Conservation (phyloP, 2,113 vertebrate genomes). For the Rhabdornis inornatus region DNA sequence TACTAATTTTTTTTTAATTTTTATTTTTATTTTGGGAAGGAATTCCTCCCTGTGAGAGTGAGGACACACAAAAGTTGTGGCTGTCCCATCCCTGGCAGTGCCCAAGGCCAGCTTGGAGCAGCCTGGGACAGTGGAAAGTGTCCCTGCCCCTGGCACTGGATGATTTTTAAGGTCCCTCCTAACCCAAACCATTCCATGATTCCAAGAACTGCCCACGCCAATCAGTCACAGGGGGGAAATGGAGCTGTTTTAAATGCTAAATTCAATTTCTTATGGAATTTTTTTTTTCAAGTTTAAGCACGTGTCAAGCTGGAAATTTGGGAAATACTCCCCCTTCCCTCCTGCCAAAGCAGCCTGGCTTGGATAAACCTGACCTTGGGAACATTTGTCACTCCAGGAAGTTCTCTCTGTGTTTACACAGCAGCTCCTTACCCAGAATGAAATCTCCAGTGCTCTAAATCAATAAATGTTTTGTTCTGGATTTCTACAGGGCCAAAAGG, state of each 20-base stretch:
- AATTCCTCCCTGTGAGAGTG: not conserved
- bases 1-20: no score
- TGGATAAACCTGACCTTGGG: not conserved
- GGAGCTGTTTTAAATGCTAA: not conserved
- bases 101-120: no score
- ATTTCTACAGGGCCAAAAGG: not conserved
- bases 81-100: no score
- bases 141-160: no score
- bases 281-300: not conserved
- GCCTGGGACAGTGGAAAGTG: no score
- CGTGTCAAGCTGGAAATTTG: not conserved
- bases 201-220: not conserved
- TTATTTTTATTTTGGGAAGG: not conserved
- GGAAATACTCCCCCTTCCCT: not conserved
- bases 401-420: constrained; percentile 34
- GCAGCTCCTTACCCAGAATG: not conserved
- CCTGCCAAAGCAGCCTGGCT: not conserved
- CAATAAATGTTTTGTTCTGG: not conserved
- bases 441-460: not conserved
- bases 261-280: no score
- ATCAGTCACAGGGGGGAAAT: accelerated
- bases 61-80: no score
- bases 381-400: constrained; percentile 35
- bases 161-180: not conserved
- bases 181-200: not conserved